Conservation (phyloP, 2,888 invertebrate genomes). For the Cotesia congregata region DNA sequence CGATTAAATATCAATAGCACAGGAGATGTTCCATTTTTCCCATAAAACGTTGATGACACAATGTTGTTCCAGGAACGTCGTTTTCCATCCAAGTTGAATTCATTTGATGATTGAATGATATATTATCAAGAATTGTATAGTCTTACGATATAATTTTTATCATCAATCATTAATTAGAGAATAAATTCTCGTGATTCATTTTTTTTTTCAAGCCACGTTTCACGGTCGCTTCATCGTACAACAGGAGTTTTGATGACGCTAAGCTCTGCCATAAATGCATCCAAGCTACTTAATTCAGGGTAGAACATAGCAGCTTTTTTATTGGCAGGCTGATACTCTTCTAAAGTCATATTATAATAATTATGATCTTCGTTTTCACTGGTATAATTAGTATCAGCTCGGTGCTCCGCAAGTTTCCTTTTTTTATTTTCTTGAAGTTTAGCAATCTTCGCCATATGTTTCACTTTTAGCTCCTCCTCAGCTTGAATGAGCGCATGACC, state of each 20-base stretch:
- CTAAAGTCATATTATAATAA: constrained; percentile 15
- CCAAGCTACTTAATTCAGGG: constrained; percentile 77
- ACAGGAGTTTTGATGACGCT: constrained; percentile 73
- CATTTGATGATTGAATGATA: neutral
- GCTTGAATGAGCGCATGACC: constrained; percentile 75
- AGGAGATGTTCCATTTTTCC: neutral
- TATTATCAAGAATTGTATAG: neutral
- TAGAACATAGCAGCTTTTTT: constrained; percentile 59
- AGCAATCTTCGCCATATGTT: constrained; percentile 76
- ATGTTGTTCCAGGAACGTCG: neutral
- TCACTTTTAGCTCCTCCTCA: constrained; percentile 74
- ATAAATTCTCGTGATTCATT: neutral
- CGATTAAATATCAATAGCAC: neutral
- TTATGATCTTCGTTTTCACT: constrained; percentile 31
- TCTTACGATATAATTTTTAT: neutral
- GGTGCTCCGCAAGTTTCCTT: constrained; percentile 43
- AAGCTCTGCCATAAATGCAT: constrained; percentile 78
- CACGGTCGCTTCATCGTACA: constrained; percentile 65
- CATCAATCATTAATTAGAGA: neutral
- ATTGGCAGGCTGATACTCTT: constrained; percentile 17
- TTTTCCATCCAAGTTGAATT: neutral
- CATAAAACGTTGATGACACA: neutral
- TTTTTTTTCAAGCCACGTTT: neutral
- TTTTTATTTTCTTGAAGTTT: constrained; percentile 72
- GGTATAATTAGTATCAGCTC: constrained; percentile 10